phyloP scores from a whole-genome alignment of 2,888 invertebrate species.

The Agrochola circellaris region DNA sequence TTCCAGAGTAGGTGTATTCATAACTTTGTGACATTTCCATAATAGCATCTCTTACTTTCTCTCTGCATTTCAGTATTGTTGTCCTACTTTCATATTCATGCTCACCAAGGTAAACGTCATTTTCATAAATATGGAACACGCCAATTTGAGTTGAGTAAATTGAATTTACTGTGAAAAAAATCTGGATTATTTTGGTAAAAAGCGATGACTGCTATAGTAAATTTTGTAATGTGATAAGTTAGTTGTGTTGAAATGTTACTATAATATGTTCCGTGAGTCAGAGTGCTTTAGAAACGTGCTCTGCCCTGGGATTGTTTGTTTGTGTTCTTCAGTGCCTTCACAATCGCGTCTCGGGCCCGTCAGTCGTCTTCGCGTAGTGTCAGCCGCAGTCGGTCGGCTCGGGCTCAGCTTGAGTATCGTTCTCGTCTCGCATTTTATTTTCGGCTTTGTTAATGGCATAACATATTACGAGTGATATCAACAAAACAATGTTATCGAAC shows the following conservation, averaged over 20 bases:
- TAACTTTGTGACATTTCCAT: background rate
- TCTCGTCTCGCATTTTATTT: constrained; percentile 74
- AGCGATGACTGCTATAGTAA: background rate
- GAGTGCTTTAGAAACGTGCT: constrained; percentile 29
- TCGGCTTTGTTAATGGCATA: constrained; percentile 75
- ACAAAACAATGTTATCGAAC: constrained; percentile 80
- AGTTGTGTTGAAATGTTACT: constrained; percentile 17
- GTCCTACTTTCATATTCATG: constrained; percentile 39
- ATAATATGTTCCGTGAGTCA: constrained; percentile 41
- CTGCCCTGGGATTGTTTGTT: constrained; percentile 62
- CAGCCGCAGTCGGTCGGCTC: constrained; percentile 68
- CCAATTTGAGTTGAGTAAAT: constrained; percentile 48
- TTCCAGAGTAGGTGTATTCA: background rate
- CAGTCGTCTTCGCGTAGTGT: constrained; percentile 64
- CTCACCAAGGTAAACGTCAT: constrained; percentile 4
- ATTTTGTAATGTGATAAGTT: background rate
- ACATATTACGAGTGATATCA: constrained; percentile 75
- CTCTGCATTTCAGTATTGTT: background rate
- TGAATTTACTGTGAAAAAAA: constrained; percentile 30
- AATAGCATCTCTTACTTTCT: constrained; percentile 33
- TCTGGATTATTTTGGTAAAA: constrained; percentile 8
- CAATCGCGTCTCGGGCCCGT: constrained; percentile 64
- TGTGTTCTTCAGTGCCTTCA: constrained; percentile 66
- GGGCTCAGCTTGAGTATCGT: constrained; percentile 53
- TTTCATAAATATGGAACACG: constrained; percentile 20